Base-by-base conservation (phyloP, 2,888 invertebrate genomes). In the Andrena bucephala region DNA sequence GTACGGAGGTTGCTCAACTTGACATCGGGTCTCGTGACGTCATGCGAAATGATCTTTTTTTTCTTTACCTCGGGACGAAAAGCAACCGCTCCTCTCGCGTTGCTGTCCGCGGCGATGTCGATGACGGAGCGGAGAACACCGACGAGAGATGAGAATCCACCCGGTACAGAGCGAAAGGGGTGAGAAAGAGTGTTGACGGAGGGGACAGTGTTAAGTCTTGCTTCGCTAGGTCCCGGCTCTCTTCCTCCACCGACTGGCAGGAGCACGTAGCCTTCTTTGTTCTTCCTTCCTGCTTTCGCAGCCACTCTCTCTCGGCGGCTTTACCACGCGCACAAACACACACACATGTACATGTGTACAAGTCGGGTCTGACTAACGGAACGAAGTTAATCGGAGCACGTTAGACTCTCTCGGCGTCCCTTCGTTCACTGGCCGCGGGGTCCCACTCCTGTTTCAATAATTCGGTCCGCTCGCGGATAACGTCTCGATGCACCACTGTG, bases 1-100 rank as follows among this genome's bases (percentile, higher is more conserved):
- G 24, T 81, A 82, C 81, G 81, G 89, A 90, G 90, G 89, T 91
- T 91, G 90, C 90, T 91, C 90, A 90, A 91, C 90, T 91, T 89
- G 89, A 89, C 89, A 86, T 88, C 89, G 82, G 13, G 75, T 72
- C 63, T 63, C 74, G 68, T 85, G 86, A 89, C 88, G 87, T 89
- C 89, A 89, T 79, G 76, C 69, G 84, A 89, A 90, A 89, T 89
- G 42, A 42, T 42, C 6, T 4, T 42, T 42, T 87, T 90, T 89
- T 89, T 91, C 91, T 36, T 42, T 42, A 91, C 91, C 91, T 91
- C 86, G 80, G 87, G 86, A 77, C 82, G 86, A 86, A 79, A 57
- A 78, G 59, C 66, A 81, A 63, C 68, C 71, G 67, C 75, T 78
- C 69, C 52, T 62, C 79, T 62, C 33, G 78, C 73, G 24, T 27